Percentiles rank a stretch among this genome's conserved stretches.
Evolutionary conservation across 2,888 invertebrate genomes (phyloP).

Genomic region (Archips xylosteana): DNA sequence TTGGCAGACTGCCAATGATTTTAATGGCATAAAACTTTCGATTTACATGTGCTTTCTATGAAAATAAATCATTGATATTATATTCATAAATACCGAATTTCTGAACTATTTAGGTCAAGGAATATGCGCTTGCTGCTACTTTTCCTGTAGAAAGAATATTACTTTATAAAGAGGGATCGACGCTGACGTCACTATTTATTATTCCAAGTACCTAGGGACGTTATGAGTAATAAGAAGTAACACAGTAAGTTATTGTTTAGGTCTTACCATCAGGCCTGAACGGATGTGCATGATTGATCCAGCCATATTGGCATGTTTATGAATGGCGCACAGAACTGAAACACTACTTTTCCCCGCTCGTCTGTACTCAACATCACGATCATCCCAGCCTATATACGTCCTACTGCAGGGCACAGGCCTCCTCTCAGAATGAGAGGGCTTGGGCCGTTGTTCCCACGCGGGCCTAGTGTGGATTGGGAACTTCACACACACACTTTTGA

Average conservation of each 20-base stretch:
- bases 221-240: slow-evolving; percentile 26
- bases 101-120: slow-evolving; percentile 22
- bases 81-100: not conserved
- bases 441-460: too few relatives aligned
- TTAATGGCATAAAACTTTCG: slow-evolving; percentile 47
- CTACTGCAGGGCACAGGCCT: too few relatives aligned
- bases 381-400: too few relatives aligned
- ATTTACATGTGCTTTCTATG: slow-evolving; percentile 12
- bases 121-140: not conserved
- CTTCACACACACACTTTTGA: too few relatives aligned
- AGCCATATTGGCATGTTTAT: slow-evolving; percentile 74
- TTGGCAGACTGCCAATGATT: slow-evolving; percentile 67
- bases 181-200: slow-evolving; percentile 26
- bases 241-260: slow-evolving; percentile 53
- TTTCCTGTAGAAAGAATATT: not conserved
- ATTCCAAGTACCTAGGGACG: slow-evolving; percentile 10
- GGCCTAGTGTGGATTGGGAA: too few relatives aligned
- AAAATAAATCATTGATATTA: slow-evolving; percentile 19
- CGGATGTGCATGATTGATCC: slow-evolving; percentile 77
- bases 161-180: slow-evolving; percentile 1
- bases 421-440: too few relatives aligned
- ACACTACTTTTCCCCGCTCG: slow-evolving; percentile 35
- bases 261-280: slow-evolving; percentile 45
- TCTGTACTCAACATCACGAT: slow-evolving; percentile 5
- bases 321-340: slow-evolving; percentile 60